Percentiles rank a stretch among this genome's conserved stretches.
Conservation (phyloP, 2,797 vertebrate species). For the Enteromius viviparus region DNA sequence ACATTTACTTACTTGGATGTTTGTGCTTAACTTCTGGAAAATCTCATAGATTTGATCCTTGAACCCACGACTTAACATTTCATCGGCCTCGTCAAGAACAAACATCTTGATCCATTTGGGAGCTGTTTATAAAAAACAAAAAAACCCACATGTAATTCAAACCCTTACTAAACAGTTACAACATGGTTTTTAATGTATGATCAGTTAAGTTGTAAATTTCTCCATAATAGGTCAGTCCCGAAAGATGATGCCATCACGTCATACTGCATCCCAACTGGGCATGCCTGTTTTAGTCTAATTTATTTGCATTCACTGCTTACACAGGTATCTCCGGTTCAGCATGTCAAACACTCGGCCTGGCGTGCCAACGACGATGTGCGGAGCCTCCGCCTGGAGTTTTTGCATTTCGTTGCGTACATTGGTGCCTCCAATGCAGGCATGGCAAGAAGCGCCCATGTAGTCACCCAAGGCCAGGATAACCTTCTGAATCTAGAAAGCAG, state of each 20-base stretch:
- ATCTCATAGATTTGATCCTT: slow-evolving; percentile 99
- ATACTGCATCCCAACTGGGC: slow-evolving; percentile 69
- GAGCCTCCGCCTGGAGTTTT: slow-evolving; percentile 91
- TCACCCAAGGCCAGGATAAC: slow-evolving; percentile 97
- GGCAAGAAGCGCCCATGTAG: slow-evolving; percentile 97
- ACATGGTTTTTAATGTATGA: slow-evolving; percentile 71
- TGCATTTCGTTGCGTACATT: slow-evolving; percentile 95
- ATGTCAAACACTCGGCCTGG: slow-evolving; percentile 97
- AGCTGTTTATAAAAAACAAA: slow-evolving; percentile 69
- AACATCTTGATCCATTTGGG: slow-evolving; percentile 99
- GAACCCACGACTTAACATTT: slow-evolving; percentile 98
- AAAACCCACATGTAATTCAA: background rate
- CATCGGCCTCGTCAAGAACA: slow-evolving; percentile 98
- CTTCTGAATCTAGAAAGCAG: slow-evolving; percentile 89
- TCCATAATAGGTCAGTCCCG: slow-evolving; percentile 94
- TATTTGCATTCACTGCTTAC: slow-evolving; percentile 24
- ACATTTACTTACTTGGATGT: slow-evolving; percentile 87
- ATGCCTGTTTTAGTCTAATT: no score
- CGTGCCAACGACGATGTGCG: slow-evolving; percentile 96
- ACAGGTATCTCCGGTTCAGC: slow-evolving; percentile 85
- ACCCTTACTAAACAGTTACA: background rate
- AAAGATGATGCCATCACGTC: slow-evolving; percentile 98
- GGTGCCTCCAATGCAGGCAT: slow-evolving; percentile 96
- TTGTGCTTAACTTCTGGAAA: slow-evolving; percentile 97
- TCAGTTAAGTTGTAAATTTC: slow-evolving; percentile 82